These are phyloP conservation scores for Yponomeuta evonymella DNA, from an alignment of 2,888 invertebrate species.

Conservation along the genomic window DNA sequence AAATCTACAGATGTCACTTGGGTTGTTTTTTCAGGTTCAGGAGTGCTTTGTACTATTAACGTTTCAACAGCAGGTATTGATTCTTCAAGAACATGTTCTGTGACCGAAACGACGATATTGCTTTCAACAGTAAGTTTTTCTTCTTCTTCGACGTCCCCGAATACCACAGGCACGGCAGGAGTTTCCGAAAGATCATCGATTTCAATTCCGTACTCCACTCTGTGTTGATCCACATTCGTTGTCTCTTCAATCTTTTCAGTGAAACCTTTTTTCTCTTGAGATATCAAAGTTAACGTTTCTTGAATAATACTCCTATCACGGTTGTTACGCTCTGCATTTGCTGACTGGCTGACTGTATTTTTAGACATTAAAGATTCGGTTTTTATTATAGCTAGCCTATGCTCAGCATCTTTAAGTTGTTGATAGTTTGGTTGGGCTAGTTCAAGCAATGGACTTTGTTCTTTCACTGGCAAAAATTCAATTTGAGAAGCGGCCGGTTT, in stretches of 20 bases:
- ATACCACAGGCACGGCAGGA: constrained; percentile 44
- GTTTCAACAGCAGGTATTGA: constrained; percentile 16
- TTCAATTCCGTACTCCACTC: constrained; percentile 26
- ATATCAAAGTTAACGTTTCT: not conserved
- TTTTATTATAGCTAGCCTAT: constrained; percentile 19
- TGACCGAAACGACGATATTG: not conserved
- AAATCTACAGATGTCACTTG: not conserved
- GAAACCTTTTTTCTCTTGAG: not conserved
- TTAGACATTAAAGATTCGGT: not conserved
- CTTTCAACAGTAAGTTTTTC: constrained; percentile 29
- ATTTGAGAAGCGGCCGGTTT: not conserved
- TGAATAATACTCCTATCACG: not conserved
- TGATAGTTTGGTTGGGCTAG: constrained; percentile 28
- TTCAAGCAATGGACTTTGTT: not conserved
- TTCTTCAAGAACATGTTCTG: constrained; percentile 24
- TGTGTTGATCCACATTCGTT: not conserved
- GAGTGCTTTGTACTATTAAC: not conserved
- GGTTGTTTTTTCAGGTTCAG: not conserved
- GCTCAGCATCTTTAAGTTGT: constrained; percentile 42
- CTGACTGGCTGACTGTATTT: not conserved
- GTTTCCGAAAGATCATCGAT: constrained; percentile 40
- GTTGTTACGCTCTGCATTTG: not conserved
- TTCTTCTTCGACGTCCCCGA: constrained; percentile 38
- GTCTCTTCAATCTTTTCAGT: not conserved
- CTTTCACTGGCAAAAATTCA: not conserved